Percentiles rank a stretch among this genome's conserved stretches.
Conservation (phyloP, 2,113 vertebrate species). For the Zootoca vivipara region DNA sequence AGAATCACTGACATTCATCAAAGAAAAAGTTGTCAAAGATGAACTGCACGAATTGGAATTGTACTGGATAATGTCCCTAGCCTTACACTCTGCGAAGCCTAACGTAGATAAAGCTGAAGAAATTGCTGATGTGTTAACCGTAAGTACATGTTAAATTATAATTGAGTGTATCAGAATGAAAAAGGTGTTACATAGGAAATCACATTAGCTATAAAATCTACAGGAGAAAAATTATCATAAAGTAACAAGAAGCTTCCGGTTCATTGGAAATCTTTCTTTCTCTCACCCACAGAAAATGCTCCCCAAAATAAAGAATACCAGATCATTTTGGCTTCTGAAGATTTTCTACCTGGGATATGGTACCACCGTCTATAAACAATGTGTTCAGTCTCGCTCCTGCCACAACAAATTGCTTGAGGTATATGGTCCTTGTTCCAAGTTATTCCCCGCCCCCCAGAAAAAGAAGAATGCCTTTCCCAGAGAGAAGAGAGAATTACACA, state of each 20-base stretch:
- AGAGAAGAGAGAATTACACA: neutral
- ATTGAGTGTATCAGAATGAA: neutral
- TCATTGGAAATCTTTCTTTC: neutral
- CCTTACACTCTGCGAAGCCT: constrained; percentile 72
- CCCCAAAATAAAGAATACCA: constrained; percentile 66
- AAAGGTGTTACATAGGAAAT: neutral
- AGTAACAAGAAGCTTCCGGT: neutral
- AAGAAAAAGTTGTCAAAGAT: constrained; percentile 69
- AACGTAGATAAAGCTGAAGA: constrained; percentile 44
- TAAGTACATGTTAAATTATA: constrained; percentile 51
- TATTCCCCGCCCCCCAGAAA: neutral
- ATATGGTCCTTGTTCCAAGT: neutral
- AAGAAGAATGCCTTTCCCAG: neutral
- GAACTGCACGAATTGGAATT: constrained; percentile 72
- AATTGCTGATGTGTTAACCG: constrained; percentile 68
- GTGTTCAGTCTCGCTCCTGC: constrained; percentile 71
- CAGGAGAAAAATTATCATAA: neutral
- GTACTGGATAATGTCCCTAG: constrained; percentile 67
- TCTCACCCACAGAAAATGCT: constrained; percentile 75
- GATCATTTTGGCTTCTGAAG: constrained; percentile 61
- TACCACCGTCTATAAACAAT: constrained; percentile 80
- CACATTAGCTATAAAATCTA: neutral
- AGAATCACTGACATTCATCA: constrained; percentile 79
- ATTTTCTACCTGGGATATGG: constrained; percentile 80
- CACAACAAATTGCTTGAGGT: constrained; percentile 81